Evolutionary conservation across 2,888 invertebrate species (phyloP), one percentile per base, ranked within the genome.

Genomic region (Aleiodes testaceus): DNA sequence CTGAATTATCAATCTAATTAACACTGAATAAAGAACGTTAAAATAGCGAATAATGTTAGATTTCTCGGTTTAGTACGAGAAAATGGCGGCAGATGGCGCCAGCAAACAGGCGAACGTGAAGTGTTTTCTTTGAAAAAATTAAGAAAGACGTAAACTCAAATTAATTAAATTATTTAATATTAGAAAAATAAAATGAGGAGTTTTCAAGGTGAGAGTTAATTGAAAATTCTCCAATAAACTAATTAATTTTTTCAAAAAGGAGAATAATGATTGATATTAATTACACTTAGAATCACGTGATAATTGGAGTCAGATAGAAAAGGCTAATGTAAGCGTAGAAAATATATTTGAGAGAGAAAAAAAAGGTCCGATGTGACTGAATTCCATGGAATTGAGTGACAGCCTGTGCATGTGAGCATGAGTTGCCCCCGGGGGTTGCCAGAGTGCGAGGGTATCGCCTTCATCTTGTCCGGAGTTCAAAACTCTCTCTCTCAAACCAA

Each of bases 331-430:
- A 69, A 69, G 42, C 49, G 16, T 66, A 74, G 74, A 76, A 78
- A 77, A 79, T 78, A 75, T 78, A 36, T 36, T 36, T 26, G 5
- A 36, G 2, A 36, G 11, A 9, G 36, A 9, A 76, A 75, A 79
- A 79, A 77, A 82, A 84, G 84, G 86, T 86, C 85, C 85, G 85
- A 83, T 84, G 82, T 84, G 86, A 86, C 86, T 85, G 85, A 86
- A 86, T 80, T 84, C 83, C 82, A 77, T 80, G 80, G 80, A 83
- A 49, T 18, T 86, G 86, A 85, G 80, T 86, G 86, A 84, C 85
- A 84, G 80, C 61, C 59, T 53, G 65, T 78, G 79, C 79, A 78
- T 79, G 77, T 79, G 80, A 79, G 80, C 67, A 71, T 75, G 65
- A 69, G 68, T 66, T 71, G 68, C 68, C 45, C 67, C 68, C 67